These are phyloP conservation scores for Lagodon rhomboides DNA, from an alignment of 2,797 vertebrate species.

Conservation along the genomic window DNA sequence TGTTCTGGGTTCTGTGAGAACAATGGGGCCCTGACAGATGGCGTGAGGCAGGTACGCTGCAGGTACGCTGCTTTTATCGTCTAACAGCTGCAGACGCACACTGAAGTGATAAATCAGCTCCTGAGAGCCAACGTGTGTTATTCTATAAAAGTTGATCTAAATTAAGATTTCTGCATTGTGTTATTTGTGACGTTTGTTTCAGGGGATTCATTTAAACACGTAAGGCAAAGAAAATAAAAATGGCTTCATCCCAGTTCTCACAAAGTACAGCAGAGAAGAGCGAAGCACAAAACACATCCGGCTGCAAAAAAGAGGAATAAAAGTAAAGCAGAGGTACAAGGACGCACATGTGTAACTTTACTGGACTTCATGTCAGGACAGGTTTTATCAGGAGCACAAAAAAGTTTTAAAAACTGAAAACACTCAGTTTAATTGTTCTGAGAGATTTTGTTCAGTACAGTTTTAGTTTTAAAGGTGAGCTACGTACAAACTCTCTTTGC, in stretches of 20 bases:
- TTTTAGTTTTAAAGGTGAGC: not conserved
- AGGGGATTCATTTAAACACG: too few relatives aligned
- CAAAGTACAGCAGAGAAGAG: not conserved
- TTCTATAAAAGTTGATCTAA: not conserved
- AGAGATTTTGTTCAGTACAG: not conserved
- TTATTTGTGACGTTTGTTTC: not conserved
- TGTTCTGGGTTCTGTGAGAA: not conserved
- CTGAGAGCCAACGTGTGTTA: not conserved
- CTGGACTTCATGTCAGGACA: not conserved
- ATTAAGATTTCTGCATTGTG: not conserved
- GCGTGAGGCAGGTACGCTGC: not conserved
- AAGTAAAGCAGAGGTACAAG: not conserved
- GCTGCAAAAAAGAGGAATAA: not conserved
- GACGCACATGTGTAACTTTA: too few relatives aligned
- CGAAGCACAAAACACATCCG: not conserved
- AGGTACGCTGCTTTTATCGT: not conserved
- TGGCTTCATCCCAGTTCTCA: not conserved
- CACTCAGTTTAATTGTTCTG: not conserved
- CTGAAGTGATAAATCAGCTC: not conserved
- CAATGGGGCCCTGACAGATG: constrained; percentile 7
- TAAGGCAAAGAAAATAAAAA: too few relatives aligned
- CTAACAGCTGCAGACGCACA: constrained; percentile 9
- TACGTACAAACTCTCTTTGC: too few relatives aligned
- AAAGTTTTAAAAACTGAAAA: too few relatives aligned
- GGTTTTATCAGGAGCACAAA: not conserved